Evolutionary conservation across 2,797 vertebrate genomes (phyloP), one percentile per base, ranked within the genome.

Genomic region (Schizopygopsis malacanthus): DNA sequence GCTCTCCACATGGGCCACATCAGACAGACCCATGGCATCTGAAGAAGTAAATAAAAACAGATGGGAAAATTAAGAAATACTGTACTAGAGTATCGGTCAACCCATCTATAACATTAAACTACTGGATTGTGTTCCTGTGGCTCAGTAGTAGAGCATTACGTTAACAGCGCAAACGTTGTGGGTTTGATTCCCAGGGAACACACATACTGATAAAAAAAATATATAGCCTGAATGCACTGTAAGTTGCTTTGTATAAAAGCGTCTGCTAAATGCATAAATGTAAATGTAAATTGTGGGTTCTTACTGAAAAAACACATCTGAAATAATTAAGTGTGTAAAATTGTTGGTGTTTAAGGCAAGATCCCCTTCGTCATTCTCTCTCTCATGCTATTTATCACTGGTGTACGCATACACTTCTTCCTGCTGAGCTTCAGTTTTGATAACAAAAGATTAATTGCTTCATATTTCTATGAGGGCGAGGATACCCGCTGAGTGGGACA

Each of bases 21-120:
- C 97, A 0, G 96, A 96, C 80, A 97, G 91, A 10, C 97, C 97
- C 94, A 96, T 96, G 0, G 97, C 96, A 76, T 97, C 96, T 97
- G 75, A 6, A 84, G 82, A 63, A 76, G 15, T 71, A 65, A 77
- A 12, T 12, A 83, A 39, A 85, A 52, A 22, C 56, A 79, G 2
- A 72, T n/a, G 47, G 18, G 3, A 54, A 77, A 1, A 45, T 63
- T n/a, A 83, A 45, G 52, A 37, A 41, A n/a, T 22, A 76, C 50
- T 39, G 50, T 22, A 18, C 15, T 15, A 25, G 11, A 65, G 15
- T 67, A 37, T 37, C 6, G 18, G 8, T 65, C 63, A 65, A 65
- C 2, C 63, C 63, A 65, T 33, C 6, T 65, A 28, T 28, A 28
- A 28, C 25, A 28, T 28, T 28, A 28, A 28, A 28, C 25, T 28